These are phyloP conservation scores for Stegophylla sp. DNA, from an alignment of 2,888 invertebrate genomes.

Conservation along the genomic window DNA sequence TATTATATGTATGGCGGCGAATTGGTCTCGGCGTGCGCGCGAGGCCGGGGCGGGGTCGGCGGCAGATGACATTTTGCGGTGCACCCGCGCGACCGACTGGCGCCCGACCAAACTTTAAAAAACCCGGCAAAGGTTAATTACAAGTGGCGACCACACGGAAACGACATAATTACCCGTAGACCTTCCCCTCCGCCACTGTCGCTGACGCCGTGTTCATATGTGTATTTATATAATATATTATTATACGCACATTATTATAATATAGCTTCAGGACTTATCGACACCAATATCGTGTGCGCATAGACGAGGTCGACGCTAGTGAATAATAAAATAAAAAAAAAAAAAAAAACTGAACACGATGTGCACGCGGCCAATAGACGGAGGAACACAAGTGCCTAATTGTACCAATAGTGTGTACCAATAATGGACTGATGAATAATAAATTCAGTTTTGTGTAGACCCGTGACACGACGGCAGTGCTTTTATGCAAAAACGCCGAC, in stretches of 20 bases:
- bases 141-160: conserved; percentile 55
- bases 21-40: conserved; percentile 9
- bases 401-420: background rate
- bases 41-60: conserved; percentile 48
- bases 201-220: background rate
- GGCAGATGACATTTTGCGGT: conserved; percentile 59
- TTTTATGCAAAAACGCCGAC: background rate
- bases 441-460: background rate
- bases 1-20: conserved; percentile 4
- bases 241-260: background rate
- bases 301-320: conserved; percentile 30
- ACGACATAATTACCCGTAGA: conserved; percentile 54
- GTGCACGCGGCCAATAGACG: background rate
- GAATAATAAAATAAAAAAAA: background rate
- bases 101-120: conserved; percentile 55
- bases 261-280: background rate
- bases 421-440: background rate
- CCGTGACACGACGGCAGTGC: background rate
- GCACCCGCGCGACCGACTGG: conserved; percentile 58
- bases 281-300: conserved; percentile 17
- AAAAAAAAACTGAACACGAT: background rate
- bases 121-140: conserved; percentile 55
- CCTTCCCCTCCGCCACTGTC: conserved; percentile 20
- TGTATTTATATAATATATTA: background rate
- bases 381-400: background rate